These are phyloP conservation scores for Erinaceus europaeus DNA, from an alignment of 2,113 vertebrate genomes.

Conservation along the genomic window DNA sequence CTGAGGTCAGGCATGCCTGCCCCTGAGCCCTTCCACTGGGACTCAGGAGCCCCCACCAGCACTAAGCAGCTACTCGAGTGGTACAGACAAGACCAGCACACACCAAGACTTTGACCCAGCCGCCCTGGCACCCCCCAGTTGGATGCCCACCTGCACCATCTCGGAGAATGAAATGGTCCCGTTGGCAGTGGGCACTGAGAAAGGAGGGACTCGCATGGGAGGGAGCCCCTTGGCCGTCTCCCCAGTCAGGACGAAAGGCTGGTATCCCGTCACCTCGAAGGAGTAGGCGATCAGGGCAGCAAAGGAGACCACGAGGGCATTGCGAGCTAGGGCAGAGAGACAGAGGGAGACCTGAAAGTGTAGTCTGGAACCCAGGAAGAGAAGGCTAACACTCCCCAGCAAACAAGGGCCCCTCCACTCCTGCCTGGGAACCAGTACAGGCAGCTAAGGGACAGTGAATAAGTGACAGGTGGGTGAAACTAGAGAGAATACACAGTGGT, in stretches of 20 bases:
- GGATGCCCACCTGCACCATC: constrained; percentile 85
- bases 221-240: constrained; percentile 88
- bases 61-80: too few relatives aligned
- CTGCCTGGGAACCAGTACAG: too few relatives aligned
- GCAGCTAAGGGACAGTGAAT: too few relatives aligned
- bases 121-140: background rate
- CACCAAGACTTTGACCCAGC: too few relatives aligned
- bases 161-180: constrained; percentile 85
- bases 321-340: constrained; percentile 87
- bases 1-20: background rate
- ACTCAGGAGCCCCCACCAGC: background rate
- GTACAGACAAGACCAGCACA: too few relatives aligned
- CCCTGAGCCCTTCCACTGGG: background rate
- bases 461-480: too few relatives aligned
- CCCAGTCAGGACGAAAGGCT: constrained; percentile 90
- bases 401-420: too few relatives aligned
- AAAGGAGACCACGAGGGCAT: constrained; percentile 90
- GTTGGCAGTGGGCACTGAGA: constrained; percentile 85
- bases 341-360: accelerated
- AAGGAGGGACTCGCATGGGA: constrained; percentile 78
- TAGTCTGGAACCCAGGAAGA: background rate
- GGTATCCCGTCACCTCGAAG: constrained; percentile 83
- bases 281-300: constrained; percentile 90
- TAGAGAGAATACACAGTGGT: too few relatives aligned
- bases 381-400: too few relatives aligned